Conservation (phyloP, 2,113 vertebrate species). For the Gymnocephalus cernua region DNA sequence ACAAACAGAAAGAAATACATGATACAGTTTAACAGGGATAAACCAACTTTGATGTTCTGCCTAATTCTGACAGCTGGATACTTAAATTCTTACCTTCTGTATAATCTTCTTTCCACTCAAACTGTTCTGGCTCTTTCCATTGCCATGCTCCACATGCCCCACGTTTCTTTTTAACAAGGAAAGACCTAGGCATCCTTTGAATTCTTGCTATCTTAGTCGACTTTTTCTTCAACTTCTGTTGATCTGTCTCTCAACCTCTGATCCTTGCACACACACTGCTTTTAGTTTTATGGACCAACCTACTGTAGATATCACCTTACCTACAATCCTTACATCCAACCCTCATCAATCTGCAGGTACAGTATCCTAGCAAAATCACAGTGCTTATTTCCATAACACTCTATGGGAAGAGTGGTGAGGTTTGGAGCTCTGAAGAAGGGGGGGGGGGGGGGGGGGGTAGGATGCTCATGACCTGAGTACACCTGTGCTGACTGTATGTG, state of each 20-base stretch:
- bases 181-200: conserved; percentile 82
- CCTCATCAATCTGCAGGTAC: conserved; percentile 35
- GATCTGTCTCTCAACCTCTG: background rate
- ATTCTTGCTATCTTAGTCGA: background rate
- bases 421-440: conserved; percentile 4
- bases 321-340: background rate
- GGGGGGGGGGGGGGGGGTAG: conserved; percentile 24
- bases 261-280: background rate
- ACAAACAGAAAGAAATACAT: background rate
- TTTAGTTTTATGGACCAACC: background rate
- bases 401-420: conserved; percentile 32
- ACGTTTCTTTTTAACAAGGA: conserved; percentile 85
- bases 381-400: conserved; percentile 79
- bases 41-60: background rate
- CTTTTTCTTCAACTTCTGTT: conserved; percentile 2
- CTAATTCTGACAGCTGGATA: background rate
- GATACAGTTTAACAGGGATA: background rate
- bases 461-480: conserved; percentile 60
- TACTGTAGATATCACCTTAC: background rate
- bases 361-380: conserved; percentile 77
- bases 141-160: conserved; percentile 68
- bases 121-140: conserved; percentile 77
- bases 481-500: conserved; percentile 78
- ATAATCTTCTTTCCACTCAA: conserved; percentile 45
- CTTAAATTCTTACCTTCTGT: conserved; percentile 58